phyloP scores from a whole-genome alignment of 2,888 invertebrate genomes.

The Mantis religiosa region DNA sequence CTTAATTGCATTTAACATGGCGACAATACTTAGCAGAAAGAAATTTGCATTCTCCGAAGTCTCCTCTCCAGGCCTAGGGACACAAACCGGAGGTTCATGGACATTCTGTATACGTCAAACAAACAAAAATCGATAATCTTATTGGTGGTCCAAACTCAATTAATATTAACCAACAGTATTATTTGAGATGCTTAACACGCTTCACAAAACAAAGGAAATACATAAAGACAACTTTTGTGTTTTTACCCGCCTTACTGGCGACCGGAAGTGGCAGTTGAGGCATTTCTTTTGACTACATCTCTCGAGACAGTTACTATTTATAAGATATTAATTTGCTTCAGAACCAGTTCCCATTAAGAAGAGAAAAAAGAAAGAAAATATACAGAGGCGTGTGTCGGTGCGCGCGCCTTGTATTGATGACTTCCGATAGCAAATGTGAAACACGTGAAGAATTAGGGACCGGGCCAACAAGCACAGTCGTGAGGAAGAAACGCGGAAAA shows the following conservation, averaged over 20 bases:
- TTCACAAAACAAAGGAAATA: no score
- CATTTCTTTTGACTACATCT: not conserved
- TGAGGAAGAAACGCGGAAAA: not conserved
- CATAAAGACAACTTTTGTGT: not conserved
- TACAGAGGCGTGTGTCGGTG: not conserved
- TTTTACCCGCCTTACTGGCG: not conserved
- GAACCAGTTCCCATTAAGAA: not conserved
- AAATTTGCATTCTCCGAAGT: no score
- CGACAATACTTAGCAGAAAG: no score
- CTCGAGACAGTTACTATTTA: not conserved
- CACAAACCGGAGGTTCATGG: no score
- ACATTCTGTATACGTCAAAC: no score
- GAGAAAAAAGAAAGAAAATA: not conserved
- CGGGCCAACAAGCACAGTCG: not conserved
- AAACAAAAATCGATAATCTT: no score
- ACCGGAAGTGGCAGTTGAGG: not conserved
- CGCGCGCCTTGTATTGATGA: not conserved
- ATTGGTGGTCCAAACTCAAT: no score
- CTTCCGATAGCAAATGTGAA: not conserved
- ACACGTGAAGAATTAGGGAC: not conserved
- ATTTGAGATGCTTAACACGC: no score
- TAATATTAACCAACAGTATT: no score
- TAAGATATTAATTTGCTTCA: not conserved
- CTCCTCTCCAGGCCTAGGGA: no score
- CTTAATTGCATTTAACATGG: no score